These are phyloP conservation scores for Siphlonurus alternatus DNA, from an alignment of 2,888 invertebrate species.

Conservation along the genomic window DNA sequence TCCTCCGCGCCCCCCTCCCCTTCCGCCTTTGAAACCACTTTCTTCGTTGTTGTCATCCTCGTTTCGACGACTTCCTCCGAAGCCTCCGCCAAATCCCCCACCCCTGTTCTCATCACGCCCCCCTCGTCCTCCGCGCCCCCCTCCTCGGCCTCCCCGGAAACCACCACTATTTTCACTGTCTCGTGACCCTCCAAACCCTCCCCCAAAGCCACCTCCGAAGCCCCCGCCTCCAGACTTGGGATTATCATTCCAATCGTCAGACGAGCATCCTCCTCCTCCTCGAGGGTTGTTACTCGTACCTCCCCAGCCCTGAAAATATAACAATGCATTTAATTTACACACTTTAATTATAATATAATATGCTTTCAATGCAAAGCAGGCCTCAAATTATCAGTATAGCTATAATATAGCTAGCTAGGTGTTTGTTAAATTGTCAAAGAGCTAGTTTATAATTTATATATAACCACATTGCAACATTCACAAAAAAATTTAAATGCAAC, in stretches of 20 bases:
- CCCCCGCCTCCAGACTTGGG: not conserved
- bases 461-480: no score
- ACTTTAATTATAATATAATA: no score
- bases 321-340: no score
- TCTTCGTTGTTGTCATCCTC: constrained; percentile 13
- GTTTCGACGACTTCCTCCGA: constrained; percentile 15
- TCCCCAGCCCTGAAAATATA: no score
- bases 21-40: not conserved
- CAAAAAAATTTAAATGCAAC: no score
- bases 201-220: not conserved
- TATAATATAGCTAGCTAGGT: no score
- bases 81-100: constrained; percentile 17
- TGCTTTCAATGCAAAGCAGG: no score
- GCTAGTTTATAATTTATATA: no score
- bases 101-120: constrained; percentile 19
- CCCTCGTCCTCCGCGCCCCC: constrained; percentile 3
- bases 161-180: constrained; percentile 19
- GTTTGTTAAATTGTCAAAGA: no score
- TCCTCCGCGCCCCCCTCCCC: not conserved
- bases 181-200: constrained; percentile 26
- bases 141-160: constrained; percentile 25
- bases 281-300: no score
- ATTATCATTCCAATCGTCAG: not conserved
- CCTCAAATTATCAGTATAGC: no score
- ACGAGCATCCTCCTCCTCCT: no score